Conservation (phyloP, 2,797 vertebrate species). For the Sebastes nivosus region DNA sequence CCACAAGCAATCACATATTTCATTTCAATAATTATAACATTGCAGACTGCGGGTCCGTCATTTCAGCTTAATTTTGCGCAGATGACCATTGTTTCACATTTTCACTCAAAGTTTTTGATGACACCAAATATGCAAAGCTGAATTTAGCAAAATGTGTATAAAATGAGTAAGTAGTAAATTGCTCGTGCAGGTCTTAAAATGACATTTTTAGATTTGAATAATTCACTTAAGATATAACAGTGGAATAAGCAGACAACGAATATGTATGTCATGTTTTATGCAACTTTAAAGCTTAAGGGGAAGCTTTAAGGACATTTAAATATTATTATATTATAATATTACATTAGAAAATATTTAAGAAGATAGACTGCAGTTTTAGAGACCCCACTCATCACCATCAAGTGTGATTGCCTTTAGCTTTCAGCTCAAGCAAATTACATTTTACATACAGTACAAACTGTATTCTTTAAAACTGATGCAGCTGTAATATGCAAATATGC, state of each 20-base stretch:
- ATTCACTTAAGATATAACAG: not conserved
- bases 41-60: not conserved
- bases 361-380: not conserved
- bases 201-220: not conserved
- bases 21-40: not conserved
- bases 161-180: not conserved
- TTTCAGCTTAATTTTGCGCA: not conserved
- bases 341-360: not conserved
- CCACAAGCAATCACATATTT: not conserved
- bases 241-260: not conserved
- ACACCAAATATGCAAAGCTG: not conserved
- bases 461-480: not conserved
- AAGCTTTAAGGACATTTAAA: not conserved
- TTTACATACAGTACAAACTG: not conserved
- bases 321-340: not conserved
- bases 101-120: not conserved
- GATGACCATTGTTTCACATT: not conserved
- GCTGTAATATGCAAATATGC: not conserved
- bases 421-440: not conserved
- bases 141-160: not conserved
- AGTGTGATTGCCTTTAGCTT: not conserved
- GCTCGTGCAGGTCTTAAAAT: not conserved
- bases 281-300: not conserved
- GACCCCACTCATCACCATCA: slow-evolving; percentile 19
- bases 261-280: not conserved